A percentile compares a stretch with the other conserved stretches of the same genome.
These are phyloP conservation scores for Zaprionus capensis DNA, from an alignment of 1,140 invertebrate genomes.

Conservation along the genomic window DNA sequence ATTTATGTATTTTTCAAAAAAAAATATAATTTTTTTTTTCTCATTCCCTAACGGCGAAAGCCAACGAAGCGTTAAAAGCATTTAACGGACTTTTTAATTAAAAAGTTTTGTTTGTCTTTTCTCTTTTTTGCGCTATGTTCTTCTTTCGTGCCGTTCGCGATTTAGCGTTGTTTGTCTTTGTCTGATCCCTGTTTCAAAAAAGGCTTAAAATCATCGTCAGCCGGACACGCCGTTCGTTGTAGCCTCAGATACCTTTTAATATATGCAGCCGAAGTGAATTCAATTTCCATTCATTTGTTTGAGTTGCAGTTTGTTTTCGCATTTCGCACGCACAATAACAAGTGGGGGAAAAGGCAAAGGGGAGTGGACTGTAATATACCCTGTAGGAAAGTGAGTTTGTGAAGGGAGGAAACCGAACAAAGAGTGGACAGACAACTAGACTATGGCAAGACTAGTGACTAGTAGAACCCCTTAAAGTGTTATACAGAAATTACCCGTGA, in stretches of 20 bases:
- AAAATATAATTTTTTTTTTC: constrained; percentile 32
- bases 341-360: background rate
- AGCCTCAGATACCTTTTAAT: constrained; percentile 18
- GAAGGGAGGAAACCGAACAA: background rate
- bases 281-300: constrained; percentile 53
- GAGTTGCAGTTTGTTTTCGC: constrained; percentile 34
- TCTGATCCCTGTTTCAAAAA: constrained; percentile 51
- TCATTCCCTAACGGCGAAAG: constrained; percentile 22
- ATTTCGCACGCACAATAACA: constrained; percentile 34
- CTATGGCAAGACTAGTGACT: too few relatives aligned
- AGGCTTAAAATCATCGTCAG: constrained; percentile 28
- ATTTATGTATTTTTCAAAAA: constrained; percentile 47
- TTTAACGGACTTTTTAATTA: constrained; percentile 80
- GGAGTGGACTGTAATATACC: background rate
- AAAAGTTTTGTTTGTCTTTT: constrained; percentile 73
- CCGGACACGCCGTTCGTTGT: background rate
- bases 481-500: too few relatives aligned
- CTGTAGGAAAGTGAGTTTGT: background rate
- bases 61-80: constrained; percentile 63
- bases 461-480: too few relatives aligned
- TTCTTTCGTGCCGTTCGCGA: background rate
- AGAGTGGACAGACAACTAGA: background rate
- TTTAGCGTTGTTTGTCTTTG: constrained; percentile 39
- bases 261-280: constrained; percentile 37
- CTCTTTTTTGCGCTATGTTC: constrained; percentile 4